A percentile compares a stretch with the other conserved stretches of the same genome.
Evolutionary conservation across 37 sponge, comb jelly and placozoan genomes (phyloP).

Genomic region (Chondrilla cf. caribensis): DNA sequence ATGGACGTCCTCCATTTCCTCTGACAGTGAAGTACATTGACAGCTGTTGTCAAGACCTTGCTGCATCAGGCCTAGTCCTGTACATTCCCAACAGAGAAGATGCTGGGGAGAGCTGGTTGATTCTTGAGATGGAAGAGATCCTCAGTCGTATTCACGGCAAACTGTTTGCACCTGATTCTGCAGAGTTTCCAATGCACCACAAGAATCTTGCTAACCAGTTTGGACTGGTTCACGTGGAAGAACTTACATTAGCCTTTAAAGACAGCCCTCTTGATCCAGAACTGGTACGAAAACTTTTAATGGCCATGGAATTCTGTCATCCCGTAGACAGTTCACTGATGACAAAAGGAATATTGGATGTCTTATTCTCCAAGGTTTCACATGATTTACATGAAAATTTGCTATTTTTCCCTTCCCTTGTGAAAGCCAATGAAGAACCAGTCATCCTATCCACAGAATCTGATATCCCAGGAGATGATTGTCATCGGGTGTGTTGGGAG

Average conservation of each 20-base stretch:
- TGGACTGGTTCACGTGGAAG: neutral
- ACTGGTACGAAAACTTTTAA: neutral
- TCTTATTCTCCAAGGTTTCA: too few species aligned
- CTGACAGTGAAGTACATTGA: neutral
- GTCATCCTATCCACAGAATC: too few species aligned
- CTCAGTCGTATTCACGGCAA: neutral
- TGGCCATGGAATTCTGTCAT: neutral
- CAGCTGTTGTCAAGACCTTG: neutral
- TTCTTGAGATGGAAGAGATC: neutral
- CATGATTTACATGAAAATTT: neutral
- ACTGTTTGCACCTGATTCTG: neutral
- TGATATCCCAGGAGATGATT: neutral
- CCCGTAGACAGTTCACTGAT: neutral
- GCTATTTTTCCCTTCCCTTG: neutral
- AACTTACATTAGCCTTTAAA: neutral
- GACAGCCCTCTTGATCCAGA: neutral
- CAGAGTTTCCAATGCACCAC: neutral
- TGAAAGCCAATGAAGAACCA: too few species aligned
- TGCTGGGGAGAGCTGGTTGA: neutral
- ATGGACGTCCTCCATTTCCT: too few species aligned
- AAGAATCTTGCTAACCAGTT: neutral
- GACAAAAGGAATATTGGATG: neutral
- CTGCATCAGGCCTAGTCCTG: neutral
- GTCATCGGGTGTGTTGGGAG: neutral
- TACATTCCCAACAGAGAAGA: neutral